phyloP scores from a whole-genome alignment of 1,140 invertebrate species.

The Steinernema khuongi region DNA sequence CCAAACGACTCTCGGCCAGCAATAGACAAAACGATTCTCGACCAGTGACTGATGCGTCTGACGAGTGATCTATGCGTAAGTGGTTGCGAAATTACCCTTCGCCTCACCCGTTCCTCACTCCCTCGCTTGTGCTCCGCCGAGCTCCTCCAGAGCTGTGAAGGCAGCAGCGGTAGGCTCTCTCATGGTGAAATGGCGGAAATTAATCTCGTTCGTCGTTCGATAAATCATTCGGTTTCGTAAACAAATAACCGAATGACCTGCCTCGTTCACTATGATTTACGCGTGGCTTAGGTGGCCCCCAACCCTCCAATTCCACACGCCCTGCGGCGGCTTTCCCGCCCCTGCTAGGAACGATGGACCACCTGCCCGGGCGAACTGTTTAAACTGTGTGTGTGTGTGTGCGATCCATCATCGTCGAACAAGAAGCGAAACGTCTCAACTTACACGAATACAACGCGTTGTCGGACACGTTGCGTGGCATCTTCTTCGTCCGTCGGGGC shows the following conservation, averaged over 20 bases:
- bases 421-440: constrained; percentile 2
- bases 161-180: not conserved
- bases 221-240: not conserved
- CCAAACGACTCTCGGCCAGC: not conserved
- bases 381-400: too few relatives aligned
- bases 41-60: constrained; percentile 3
- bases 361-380: too few relatives aligned
- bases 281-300: too few relatives aligned
- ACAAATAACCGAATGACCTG: too few relatives aligned
- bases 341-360: too few relatives aligned
- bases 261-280: too few relatives aligned
- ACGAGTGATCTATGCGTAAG: constrained; percentile 1
- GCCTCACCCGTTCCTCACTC: not conserved
- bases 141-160: too few relatives aligned
- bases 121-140: not conserved
- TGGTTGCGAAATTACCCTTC: not conserved
- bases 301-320: too few relatives aligned
- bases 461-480: not conserved
- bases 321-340: too few relatives aligned
- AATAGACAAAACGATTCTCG: not conserved
- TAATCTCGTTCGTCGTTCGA: not conserved
- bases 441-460: not conserved
- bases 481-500: not conserved
- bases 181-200: constrained; percentile 6
- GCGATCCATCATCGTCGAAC: not conserved